Evolutionary conservation across 2,797 vertebrate species (phyloP), one percentile per base, ranked within the genome.

Genomic region (Myripristis murdjan): DNA sequence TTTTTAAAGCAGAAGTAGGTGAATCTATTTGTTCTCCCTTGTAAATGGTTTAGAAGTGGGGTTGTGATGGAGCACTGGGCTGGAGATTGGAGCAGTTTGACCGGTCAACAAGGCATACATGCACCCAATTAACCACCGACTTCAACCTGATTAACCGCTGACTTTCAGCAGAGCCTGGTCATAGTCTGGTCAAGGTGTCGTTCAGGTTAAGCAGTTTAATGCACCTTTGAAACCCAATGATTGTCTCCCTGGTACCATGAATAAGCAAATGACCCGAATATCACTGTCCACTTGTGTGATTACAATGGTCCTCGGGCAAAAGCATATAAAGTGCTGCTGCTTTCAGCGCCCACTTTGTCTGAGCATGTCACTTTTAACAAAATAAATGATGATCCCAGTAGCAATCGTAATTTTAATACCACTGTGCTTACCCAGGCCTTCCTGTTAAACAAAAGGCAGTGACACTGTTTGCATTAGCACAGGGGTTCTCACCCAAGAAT

Each of bases 211-310:
- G 64, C 75, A 24, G 11, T 67, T 71, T 75, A 75, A 66, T 57
- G 8, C 39, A 23, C 16, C 68, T 70, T 73, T 81, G 63, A 79
- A 75, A 31, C 61, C 10, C 49, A 65, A 48, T 43, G 73, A 31
- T 64, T 60, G 51, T 75, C 61, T 67, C 56, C 46, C 7, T 0
- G 33, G 65, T 75, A 24, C 82, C 64, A 55, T 70, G 56, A 39
- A 72, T 79, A 78, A 86, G 81, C 72, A 72, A 79, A 57, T 84
- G 81, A 79, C 66, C 22, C 54, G 41, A 72, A 73, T 65, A 79
- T 62, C 44, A 10, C 5, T 61, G 61, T 72, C 53, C 35, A 67
- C 59, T 26, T 72, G 63, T 65, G 26, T 53, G 18, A 39, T 58
- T 62, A 75, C n/a, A n/a, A n/a, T n/a, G 46, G 43, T 56, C 16